phyloP scores from a whole-genome alignment of 2,888 invertebrate species.

The Temnothorax ravouxi region DNA sequence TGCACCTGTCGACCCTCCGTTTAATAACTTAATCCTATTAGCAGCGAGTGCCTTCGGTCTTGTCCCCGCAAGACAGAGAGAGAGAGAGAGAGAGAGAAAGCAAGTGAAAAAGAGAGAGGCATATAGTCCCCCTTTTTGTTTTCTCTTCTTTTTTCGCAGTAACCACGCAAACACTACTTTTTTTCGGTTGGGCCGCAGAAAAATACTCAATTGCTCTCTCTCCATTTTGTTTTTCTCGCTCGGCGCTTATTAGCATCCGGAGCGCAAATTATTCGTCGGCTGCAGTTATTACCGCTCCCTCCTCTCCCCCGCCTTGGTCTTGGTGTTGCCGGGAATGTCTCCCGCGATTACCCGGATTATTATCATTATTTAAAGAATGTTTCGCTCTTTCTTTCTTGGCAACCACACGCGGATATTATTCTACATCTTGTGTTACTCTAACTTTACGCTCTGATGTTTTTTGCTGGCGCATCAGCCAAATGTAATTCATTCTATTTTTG shows the following conservation, averaged over 20 bases:
- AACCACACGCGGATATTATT: background rate
- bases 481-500: background rate
- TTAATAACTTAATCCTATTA: conserved; percentile 81
- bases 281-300: conserved; percentile 30
- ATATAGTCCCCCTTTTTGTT: background rate
- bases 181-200: conserved; percentile 48
- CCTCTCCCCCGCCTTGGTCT: background rate
- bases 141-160: conserved; percentile 27
- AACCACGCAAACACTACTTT: conserved; percentile 62
- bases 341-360: conserved; percentile 29
- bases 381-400: background rate
- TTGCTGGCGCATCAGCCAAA: background rate
- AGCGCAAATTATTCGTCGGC: conserved; percentile 48
- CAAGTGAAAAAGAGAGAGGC: background rate
- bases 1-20: conserved; percentile 75
- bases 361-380: conserved; percentile 38
- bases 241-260: conserved; percentile 45
- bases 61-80: conserved; percentile 35
- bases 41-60: conserved; percentile 66
- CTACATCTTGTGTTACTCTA: background rate
- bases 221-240: conserved; percentile 24
- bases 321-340: conserved; percentile 26
- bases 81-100: background rate
- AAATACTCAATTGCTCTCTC: conserved; percentile 43
- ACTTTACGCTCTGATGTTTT: background rate